Conservation (phyloP, 2,797 vertebrate species). For the Syndactyla subalaris region DNA sequence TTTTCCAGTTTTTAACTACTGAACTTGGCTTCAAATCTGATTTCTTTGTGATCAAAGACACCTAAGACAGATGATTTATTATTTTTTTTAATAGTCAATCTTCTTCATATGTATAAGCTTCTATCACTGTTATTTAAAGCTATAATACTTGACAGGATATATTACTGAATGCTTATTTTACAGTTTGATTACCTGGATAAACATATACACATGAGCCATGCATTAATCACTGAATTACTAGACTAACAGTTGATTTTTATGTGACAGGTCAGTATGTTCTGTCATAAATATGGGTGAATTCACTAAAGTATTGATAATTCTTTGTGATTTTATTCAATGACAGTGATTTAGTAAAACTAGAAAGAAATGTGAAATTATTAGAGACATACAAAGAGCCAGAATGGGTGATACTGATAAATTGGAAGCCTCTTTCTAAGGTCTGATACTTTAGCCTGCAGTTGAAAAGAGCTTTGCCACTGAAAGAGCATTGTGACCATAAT, state of each 20-base stretch:
- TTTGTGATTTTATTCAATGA: neutral
- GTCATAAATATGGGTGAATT: neutral
- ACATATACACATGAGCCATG: neutral
- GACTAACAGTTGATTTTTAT: neutral
- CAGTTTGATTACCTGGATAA: neutral
- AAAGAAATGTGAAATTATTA: neutral
- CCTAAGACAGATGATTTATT: neutral
- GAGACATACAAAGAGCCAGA: neutral
- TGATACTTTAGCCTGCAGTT: conserved; percentile 30
- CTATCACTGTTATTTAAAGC: neutral
- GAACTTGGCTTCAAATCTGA: neutral
- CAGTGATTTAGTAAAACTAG: neutral
- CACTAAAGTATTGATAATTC: neutral
- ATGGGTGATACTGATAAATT: conserved; percentile 4
- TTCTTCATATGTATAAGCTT: neutral
- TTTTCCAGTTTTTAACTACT: neutral
- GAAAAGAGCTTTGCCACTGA: conserved; percentile 56
- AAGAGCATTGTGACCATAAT: conserved; percentile 54
- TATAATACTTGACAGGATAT: neutral
- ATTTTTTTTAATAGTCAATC: neutral
- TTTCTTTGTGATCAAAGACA: neutral
- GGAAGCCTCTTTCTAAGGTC: conserved; percentile 12
- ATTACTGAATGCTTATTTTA: conserved; percentile 2
- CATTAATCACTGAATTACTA: neutral
- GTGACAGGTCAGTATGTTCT: neutral